Evolutionary conservation across 1,140 invertebrate genomes (phyloP).

Genomic region (Pseudachorutes palmiensis): DNA sequence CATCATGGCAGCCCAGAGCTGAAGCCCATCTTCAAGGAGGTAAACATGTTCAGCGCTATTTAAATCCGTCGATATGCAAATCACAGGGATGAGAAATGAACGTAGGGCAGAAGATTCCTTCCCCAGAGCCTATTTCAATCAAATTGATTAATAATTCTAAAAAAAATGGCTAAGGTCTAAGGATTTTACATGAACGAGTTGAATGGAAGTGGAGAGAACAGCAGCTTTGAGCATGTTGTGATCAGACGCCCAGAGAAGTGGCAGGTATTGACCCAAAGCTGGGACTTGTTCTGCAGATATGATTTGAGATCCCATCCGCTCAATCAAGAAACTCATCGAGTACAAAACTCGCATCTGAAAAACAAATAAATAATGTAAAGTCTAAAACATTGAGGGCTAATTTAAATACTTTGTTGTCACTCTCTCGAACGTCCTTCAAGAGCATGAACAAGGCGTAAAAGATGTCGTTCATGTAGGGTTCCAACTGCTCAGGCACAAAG

Average conservation of each 20-base stretch:
- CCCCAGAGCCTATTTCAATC: slow-evolving; percentile 50
- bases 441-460: slow-evolving; percentile 73
- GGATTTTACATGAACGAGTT: slow-evolving; percentile 68
- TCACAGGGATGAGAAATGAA: slow-evolving; percentile 61
- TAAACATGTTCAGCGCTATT: slow-evolving; percentile 36
- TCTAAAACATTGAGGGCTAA: neutral
- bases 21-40: slow-evolving; percentile 71
- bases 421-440: slow-evolving; percentile 78
- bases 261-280: slow-evolving; percentile 70
- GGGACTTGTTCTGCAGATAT: slow-evolving; percentile 54
- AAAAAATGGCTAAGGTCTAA: too few species aligned
- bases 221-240: slow-evolving; percentile 87
- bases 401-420: slow-evolving; percentile 73
- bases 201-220: slow-evolving; percentile 74
- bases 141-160: too few species aligned
- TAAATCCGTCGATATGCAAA: slow-evolving; percentile 45
- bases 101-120: slow-evolving; percentile 50
- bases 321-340: slow-evolving; percentile 81
- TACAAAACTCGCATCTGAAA: slow-evolving; percentile 77
- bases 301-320: slow-evolving; percentile 68
- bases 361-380: slow-evolving; percentile 29
- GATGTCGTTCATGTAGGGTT: slow-evolving; percentile 64
- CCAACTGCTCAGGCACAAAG: slow-evolving; percentile 75
- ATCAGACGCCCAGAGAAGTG: slow-evolving; percentile 74
- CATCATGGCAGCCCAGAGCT: slow-evolving; percentile 76